These are phyloP conservation scores for Corythornis vintsioides DNA, from an alignment of 2,113 vertebrate species.

Conservation along the genomic window DNA sequence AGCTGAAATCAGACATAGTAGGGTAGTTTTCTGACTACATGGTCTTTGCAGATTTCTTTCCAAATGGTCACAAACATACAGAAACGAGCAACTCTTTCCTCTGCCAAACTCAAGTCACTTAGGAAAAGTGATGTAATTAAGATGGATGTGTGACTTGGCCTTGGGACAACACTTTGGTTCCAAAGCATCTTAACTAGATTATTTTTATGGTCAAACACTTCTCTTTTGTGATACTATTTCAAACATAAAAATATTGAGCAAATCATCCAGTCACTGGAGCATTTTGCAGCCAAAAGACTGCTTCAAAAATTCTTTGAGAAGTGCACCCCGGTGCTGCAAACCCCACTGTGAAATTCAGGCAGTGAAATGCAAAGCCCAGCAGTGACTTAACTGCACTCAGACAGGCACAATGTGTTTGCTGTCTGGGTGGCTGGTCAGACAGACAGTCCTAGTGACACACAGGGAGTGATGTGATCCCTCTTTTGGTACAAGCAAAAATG, in stretches of 20 bases:
- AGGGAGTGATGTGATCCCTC: not conserved
- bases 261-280: not conserved
- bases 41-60: not conserved
- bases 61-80: not conserved
- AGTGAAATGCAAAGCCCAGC: not conserved
- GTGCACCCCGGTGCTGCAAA: not conserved
- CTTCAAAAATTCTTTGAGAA: not conserved
- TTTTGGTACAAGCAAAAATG: not conserved
- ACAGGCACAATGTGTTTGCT: rapidly evolving
- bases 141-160: not conserved
- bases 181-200: not conserved
- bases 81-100: not conserved
- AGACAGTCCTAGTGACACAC: not conserved
- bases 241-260: not conserved
- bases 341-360: not conserved
- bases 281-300: not conserved
- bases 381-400: not conserved
- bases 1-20: not conserved
- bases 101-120: not conserved
- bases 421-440: not conserved
- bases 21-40: not conserved
- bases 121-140: not conserved
- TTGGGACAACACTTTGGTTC: not conserved
- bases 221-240: not conserved
- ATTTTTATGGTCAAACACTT: not conserved